Conservation (phyloP, 2,888 invertebrate species). For the Aromia moschata region DNA sequence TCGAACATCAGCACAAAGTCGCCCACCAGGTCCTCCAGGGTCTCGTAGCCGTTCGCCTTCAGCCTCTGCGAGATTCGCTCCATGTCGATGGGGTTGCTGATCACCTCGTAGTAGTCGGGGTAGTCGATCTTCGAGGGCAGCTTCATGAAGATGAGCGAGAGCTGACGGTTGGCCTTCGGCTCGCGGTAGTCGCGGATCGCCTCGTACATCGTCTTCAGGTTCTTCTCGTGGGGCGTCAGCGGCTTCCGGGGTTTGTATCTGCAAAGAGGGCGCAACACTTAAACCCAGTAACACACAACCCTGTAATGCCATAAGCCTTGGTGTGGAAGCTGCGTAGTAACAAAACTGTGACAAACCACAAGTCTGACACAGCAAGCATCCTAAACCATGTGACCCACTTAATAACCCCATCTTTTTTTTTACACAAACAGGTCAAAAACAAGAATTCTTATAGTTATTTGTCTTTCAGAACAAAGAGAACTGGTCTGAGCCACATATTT, state of each 20-base stretch:
- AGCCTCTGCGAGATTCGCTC: conserved; percentile 90
- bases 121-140: conserved; percentile 91
- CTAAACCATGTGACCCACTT: too few species aligned
- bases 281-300: too few species aligned
- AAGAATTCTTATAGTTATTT: too few species aligned
- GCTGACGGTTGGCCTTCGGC: conserved; percentile 82
- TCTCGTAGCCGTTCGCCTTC: conserved; percentile 79
- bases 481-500: too few species aligned
- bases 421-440: too few species aligned
- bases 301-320: too few species aligned
- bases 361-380: too few species aligned
- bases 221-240: conserved; percentile 73
- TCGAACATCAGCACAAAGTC: conserved; percentile 95
- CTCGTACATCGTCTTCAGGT: conserved; percentile 86
- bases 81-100: conserved; percentile 96
- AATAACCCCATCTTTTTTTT: too few species aligned
- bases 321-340: too few species aligned
- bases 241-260: conserved; percentile 62
- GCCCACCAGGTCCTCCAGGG: conserved; percentile 85
- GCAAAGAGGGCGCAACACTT: too few species aligned
- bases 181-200: conserved; percentile 90
- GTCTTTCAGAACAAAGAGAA: too few species aligned
- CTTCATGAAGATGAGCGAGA: conserved; percentile 95
- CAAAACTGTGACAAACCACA: too few species aligned
- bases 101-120: conserved; percentile 97